Base-by-base conservation (phyloP, 2,888 invertebrate genomes). In the Augiades crinisus region DNA sequence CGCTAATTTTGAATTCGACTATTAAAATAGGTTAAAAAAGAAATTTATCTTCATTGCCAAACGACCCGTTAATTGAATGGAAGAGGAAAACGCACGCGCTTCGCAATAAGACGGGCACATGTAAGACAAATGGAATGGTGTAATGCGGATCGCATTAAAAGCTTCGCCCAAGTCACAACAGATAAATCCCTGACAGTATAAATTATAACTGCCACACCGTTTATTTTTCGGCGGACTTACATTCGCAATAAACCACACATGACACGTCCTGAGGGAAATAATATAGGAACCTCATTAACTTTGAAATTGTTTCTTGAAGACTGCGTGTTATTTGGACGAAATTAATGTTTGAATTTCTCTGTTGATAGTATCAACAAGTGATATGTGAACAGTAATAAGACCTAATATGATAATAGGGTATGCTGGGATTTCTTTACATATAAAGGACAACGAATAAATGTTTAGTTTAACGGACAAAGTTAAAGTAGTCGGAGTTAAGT, bases 181-280 rank as follows among this genome's bases (percentile, higher is more conserved):
- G 59, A 64, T 64, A 63, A 64, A 64, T 64, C 61, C 57, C 53
- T 53, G 60, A 58, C 61, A 60, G 56, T 58, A 57, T 63, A 61
- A 62, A 62, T 64, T 64, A 63, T 62, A 57, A 37, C 50, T 45
- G 57, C 57, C 56, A 58, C 60, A 56, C 38, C 51, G 51, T 51
- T 51, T 51, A 51, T 51, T 51, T 51, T 51, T 51, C 31, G 51
- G 51, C 51, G 51, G 51, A 51, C 44, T 45, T 45, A 51, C 45
- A 51, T 51, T 45, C 51, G 44, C 51, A 51, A 51, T 51, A 51
- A 51, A 44, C 31, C 38, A 51, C 51, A 51, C 51, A 45, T 45
- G 51, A 51, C 51, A 51, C 31, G 37, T 51, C 38, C 51, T 45
- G 51, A 51, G 38, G 44, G 51, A 51, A 51, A 51, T 51, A 45